Evolutionary conservation across 2,797 vertebrate genomes (phyloP).

Genomic region (Garrulus glandarius): DNA sequence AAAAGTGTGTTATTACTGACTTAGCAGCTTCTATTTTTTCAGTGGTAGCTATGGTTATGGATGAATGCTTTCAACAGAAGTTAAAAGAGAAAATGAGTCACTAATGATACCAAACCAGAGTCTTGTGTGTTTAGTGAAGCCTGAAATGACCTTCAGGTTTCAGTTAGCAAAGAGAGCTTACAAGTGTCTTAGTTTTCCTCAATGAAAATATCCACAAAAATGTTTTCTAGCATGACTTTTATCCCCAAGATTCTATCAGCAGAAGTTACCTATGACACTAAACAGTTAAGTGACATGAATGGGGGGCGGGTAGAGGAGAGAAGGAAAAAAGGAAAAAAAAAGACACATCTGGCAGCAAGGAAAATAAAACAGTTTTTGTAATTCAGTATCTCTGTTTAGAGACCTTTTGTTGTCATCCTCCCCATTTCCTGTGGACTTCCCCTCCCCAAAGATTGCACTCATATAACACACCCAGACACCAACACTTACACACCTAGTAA

Average conservation of each 20-base stretch:
- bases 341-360: background rate
- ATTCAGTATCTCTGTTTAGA: background rate
- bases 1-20: slow-evolving; percentile 58
- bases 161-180: slow-evolving; percentile 22
- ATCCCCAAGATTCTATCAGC: slow-evolving; percentile 1
- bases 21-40: slow-evolving; percentile 69
- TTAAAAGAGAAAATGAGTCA: slow-evolving; percentile 79
- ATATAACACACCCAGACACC: background rate
- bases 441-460: background rate
- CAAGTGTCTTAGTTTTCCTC: slow-evolving; percentile 16
- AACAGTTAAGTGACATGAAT: background rate
- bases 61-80: slow-evolving; percentile 77
- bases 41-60: slow-evolving; percentile 68
- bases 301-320: fast-evolving
- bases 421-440: background rate
- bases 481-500: background rate
- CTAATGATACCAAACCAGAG: slow-evolving; percentile 76
- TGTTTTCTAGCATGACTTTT: slow-evolving; percentile 8
- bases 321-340: background rate
- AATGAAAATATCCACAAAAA: slow-evolving; percentile 50
- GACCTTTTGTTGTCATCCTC: background rate
- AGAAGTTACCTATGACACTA: background rate
- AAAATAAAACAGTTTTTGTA: slow-evolving; percentile 5
- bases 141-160: slow-evolving; percentile 69
- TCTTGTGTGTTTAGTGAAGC: slow-evolving; percentile 72